A percentile compares a stretch with the other conserved stretches of the same genome.
These are phyloP conservation scores for Psilopsiagon aymara DNA, from an alignment of 2,113 vertebrate species.

Conservation along the genomic window DNA sequence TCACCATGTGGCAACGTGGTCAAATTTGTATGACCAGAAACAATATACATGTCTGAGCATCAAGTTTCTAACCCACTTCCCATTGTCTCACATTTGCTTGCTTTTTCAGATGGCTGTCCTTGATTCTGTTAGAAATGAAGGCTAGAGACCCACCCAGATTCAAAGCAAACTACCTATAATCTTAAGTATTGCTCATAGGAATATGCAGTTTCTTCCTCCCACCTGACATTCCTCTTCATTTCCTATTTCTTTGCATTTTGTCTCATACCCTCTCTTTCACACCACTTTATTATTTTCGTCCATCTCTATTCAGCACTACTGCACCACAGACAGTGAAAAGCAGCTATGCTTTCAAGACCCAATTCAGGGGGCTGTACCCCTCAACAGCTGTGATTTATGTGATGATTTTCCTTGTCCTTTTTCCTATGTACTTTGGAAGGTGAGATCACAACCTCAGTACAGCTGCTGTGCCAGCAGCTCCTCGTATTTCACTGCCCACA, in stretches of 20 bases:
- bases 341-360: neutral
- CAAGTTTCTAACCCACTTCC: neutral
- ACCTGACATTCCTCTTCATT: constrained; percentile 36
- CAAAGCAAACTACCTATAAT: neutral
- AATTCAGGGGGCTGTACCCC: neutral
- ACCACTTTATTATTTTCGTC: constrained; percentile 30
- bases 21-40: neutral
- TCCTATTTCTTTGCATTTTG: constrained; percentile 25
- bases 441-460: neutral
- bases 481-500: neutral
- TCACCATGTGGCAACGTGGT: neutral
- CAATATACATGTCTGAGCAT: neutral
- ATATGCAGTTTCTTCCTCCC: constrained; percentile 2
- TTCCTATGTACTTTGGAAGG: neutral
- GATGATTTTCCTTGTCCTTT: neutral
- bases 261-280: constrained; percentile 2
- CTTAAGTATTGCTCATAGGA: neutral
- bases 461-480: neutral
- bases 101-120: neutral
- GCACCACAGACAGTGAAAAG: neutral
- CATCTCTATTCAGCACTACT: neutral
- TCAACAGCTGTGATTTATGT: constrained; percentile 3
- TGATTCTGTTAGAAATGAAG: neutral
- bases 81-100: neutral
- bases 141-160: neutral